These are phyloP conservation scores for Donacobius atricapilla DNA, from an alignment of 2,113 vertebrate species.

Conservation along the genomic window DNA sequence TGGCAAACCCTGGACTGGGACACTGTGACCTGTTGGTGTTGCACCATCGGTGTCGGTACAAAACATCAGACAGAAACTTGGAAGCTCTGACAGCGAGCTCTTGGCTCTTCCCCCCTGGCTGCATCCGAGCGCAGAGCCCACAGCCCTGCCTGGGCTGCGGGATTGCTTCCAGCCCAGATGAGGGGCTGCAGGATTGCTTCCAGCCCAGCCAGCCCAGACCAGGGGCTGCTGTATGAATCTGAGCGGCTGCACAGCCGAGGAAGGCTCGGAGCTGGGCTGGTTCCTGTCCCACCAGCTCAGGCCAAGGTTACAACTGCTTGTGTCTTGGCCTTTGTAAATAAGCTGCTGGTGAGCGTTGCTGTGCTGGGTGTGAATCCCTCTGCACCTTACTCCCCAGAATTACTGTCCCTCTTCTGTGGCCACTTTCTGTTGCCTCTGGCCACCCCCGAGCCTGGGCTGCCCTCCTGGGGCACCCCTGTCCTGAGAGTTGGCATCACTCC, in stretches of 20 bases:
- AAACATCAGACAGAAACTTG: background rate
- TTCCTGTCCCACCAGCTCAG: background rate
- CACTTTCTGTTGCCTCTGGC: background rate
- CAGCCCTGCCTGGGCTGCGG: background rate
- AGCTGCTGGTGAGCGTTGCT: rapidly evolving
- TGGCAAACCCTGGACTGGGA: background rate
- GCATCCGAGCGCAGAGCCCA: background rate
- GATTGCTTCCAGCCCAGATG: too few relatives aligned
- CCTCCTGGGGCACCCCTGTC: background rate
- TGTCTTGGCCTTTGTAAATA: background rate
- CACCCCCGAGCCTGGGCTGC: background rate
- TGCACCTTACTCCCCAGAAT: background rate
- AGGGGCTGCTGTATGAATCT: background rate
- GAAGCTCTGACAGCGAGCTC: background rate
- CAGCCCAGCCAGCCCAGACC: background rate
- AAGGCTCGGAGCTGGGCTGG: background rate
- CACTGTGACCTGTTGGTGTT: background rate
- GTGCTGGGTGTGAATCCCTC: background rate
- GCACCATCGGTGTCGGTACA: too few relatives aligned
- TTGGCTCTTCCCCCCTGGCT: background rate
- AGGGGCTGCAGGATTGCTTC: background rate
- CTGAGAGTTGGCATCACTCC: background rate
- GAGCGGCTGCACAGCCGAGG: background rate
- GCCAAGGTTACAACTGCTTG: rapidly evolving
- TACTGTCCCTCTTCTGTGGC: background rate